Evolutionary conservation across 2,888 invertebrate species (phyloP).

Genomic region (Drosophila anomelani): DNA sequence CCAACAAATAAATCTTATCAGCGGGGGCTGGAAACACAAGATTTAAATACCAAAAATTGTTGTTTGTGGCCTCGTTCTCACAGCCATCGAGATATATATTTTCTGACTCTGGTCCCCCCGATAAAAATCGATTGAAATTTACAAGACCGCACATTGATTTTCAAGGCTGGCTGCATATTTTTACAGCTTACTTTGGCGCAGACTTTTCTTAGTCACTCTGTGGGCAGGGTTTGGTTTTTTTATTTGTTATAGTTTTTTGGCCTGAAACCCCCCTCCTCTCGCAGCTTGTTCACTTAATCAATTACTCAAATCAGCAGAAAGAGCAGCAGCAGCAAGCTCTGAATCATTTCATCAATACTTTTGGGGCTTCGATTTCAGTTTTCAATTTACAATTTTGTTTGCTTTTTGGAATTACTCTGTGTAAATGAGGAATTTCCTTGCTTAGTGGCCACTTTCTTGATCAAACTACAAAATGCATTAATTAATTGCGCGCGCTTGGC

Average conservation of each 20-base stretch:
- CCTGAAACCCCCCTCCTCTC: slow-evolving; percentile 5
- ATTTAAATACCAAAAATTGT: slow-evolving; percentile 16
- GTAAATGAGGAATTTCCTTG: slow-evolving; percentile 70
- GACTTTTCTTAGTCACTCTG: slow-evolving; percentile 33
- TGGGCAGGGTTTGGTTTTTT: background rate
- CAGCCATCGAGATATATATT: background rate
- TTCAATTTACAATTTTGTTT: slow-evolving; percentile 23
- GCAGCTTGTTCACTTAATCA: slow-evolving; percentile 60
- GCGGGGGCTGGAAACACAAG: slow-evolving; percentile 7
- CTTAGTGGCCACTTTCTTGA: slow-evolving; percentile 26
- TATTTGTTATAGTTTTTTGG: slow-evolving; percentile 13
- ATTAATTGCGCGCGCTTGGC: slow-evolving; percentile 70
- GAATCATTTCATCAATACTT: slow-evolving; percentile 42
- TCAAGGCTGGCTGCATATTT: slow-evolving; percentile 31
- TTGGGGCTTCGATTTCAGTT: slow-evolving; percentile 36
- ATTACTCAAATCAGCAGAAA: slow-evolving; percentile 46
- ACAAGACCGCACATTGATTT: slow-evolving; percentile 29
- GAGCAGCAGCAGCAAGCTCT: slow-evolving; percentile 4
- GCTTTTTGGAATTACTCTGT: slow-evolving; percentile 40
- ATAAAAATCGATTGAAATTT: slow-evolving; percentile 21
- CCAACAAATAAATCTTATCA: slow-evolving; percentile 4
- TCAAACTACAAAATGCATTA: slow-evolving; percentile 54
- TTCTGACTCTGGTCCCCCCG: background rate
- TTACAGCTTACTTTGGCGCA: slow-evolving; percentile 20
- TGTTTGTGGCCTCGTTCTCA: slow-evolving; percentile 27